Evolutionary conservation across 2,113 vertebrate species (phyloP), one percentile per base, ranked within the genome.

Genomic region (Romanogobio albipinnatus): DNA sequence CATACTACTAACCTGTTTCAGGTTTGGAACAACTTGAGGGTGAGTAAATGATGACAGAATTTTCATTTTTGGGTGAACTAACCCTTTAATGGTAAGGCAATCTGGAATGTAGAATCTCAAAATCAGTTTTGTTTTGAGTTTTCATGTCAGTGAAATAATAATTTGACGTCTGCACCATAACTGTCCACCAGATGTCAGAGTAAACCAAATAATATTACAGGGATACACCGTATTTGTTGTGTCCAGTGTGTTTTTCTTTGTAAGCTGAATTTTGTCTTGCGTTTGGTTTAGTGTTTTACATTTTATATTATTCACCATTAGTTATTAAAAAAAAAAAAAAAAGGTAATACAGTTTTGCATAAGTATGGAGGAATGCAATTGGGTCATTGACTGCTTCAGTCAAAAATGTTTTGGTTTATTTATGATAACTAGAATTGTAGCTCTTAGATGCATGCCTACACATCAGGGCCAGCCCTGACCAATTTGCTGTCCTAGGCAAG

Each of bases 181-280:
- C 29, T 47, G 7, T 14, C 56, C 85, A 58, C 56, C 24, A 84
- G 85, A 17, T 74, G 85, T 80, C 24, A 61, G 17, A 36, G 53
- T 68, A 6, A 3, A 64, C 39, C 58, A 10, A 19, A 36, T 19
- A 8, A 64, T 47, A 45, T 17, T 47, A 19, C 11, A 13, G 14
- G 10, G 11, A 62, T 66, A 64, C 6, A 13, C 26, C 26, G 11
- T 26, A 3, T 26, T 58, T 19, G 39, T 26, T 61, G 8, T 59
- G 22, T 9, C 10, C 64, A 19, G 29, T 36, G 14, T 1, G 3
- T 39, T 9, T 70, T 70, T 43, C 64, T 39, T 19, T 68, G 7
- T 9, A 36, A 66, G 14, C 3, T 19, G 17, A 56, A 19, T 43
- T 39, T 17, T 39, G 15, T 39, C 64, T 33, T 19, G 29, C 9